Evolutionary conservation across 2,888 invertebrate species (phyloP).

Genomic region (Argynnis bischoffii): DNA sequence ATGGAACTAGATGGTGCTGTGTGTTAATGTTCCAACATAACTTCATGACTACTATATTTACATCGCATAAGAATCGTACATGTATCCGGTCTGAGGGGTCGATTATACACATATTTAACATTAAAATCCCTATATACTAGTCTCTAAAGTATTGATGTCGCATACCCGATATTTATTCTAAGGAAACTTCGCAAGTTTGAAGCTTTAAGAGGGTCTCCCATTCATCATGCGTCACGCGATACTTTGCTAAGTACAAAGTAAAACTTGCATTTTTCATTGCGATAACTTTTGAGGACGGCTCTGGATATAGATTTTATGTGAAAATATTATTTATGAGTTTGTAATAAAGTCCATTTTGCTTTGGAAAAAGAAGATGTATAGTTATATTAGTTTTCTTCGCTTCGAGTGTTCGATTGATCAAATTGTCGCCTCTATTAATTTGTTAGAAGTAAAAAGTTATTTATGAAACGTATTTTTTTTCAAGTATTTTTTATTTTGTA

Average conservation of each 20-base stretch:
- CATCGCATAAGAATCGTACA: no score
- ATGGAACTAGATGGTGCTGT: no score
- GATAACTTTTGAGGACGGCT: slow-evolving; percentile 34
- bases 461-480: neutral
- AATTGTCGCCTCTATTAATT: slow-evolving; percentile 27
- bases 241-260: slow-evolving; percentile 58
- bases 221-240: slow-evolving; percentile 76
- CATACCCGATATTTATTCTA: slow-evolving; percentile 52
- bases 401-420: slow-evolving; percentile 33
- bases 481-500: no score
- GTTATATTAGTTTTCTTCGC: slow-evolving; percentile 17
- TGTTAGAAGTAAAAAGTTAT: neutral
- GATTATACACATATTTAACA: neutral
- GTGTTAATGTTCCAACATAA: no score
- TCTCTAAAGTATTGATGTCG: slow-evolving; percentile 2
- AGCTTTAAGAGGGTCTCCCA: slow-evolving; percentile 59
- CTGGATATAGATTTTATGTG: neutral
- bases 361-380: neutral
- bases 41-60: no score
- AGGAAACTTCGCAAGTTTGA: slow-evolving; percentile 44
- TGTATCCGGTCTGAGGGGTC: neutral
- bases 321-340: slow-evolving; percentile 2
- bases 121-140: neutral
- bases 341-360: neutral
- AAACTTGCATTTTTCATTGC: slow-evolving; percentile 71